Evolutionary conservation across 2,797 vertebrate species (phyloP).

Genomic region (Knipowitschia caucasica): DNA sequence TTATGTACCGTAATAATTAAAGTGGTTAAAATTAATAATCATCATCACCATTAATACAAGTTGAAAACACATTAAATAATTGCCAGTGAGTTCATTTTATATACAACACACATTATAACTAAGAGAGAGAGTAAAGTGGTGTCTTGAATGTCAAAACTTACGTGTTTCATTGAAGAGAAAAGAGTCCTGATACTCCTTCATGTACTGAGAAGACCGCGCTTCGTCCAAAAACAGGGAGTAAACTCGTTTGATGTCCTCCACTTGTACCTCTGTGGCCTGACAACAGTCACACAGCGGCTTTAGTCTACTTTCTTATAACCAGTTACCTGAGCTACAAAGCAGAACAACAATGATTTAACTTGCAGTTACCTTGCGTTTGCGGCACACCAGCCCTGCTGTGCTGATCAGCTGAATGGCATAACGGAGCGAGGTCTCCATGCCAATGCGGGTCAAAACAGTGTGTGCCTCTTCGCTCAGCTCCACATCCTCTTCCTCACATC

Average conservation of each 20-base stretch:
- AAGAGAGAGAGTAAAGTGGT: not conserved
- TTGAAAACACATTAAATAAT: too few relatives aligned
- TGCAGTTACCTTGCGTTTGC: conserved; percentile 84
- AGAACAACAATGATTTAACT: not conserved
- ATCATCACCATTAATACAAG: too few relatives aligned
- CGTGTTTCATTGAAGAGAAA: conserved; percentile 94
- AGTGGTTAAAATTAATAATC: too few relatives aligned
- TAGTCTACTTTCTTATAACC: not conserved
- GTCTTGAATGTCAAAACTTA: conserved; percentile 65
- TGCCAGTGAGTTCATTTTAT: too few relatives aligned
- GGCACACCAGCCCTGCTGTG: conserved; percentile 89
- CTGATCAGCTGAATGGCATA: conserved; percentile 96
- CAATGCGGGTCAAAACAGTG: conserved; percentile 90
- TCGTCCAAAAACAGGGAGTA: conserved; percentile 94
- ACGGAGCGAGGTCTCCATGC: conserved; percentile 89
- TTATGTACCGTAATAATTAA: too few relatives aligned
- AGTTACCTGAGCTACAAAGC: not conserved
- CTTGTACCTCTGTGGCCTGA: conserved; percentile 92
- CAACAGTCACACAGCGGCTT: not conserved
- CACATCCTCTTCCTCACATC: conserved; percentile 95
- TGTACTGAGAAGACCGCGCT: conserved; percentile 90
- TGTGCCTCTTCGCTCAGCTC: conserved; percentile 92
- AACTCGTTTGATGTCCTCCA: conserved; percentile 91
- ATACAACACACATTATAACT: too few relatives aligned
- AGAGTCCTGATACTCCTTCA: conserved; percentile 95